Base-by-base conservation (phyloP, 1,140 invertebrate species). In the Drosophila elegans region DNA sequence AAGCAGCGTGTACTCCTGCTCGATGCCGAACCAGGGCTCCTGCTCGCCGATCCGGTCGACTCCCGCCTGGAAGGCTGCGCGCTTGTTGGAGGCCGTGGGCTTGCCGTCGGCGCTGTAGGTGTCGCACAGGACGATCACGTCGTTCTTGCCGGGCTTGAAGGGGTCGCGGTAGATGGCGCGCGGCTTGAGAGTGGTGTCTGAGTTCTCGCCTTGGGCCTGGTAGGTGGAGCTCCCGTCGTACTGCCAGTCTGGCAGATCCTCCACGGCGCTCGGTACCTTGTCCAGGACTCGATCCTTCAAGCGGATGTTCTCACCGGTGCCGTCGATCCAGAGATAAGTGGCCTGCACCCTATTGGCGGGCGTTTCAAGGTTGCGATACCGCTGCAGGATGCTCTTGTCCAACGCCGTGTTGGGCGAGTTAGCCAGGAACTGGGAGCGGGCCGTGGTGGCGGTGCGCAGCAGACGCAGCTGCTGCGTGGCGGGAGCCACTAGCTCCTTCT, bases 281-380 rank as follows among this genome's bases (percentile, higher is more conserved):
- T 96, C 95, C 11, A 98, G 84, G 1, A 98, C 98, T 56, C 96
- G 94, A 12, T 97, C 97, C 93, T 99, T 99, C 61, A 95, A 94
- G 67, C 98, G 94, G 1, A 99, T 92, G 67, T 96, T 94, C 93
- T 98, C 97, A 4, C 97, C 97, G 4, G 96, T 97, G 4, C 98
- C 98, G 93, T 99, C 98, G 62, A 99, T 97, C 98, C 98, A 99
- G 21, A 99, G 94, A 92, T 99, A 99, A 77, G 96, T 97, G 1
- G 95, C 96, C 91, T 97, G 94, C 79, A 95, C 94, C 39, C 96
- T 94, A 10, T 96, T 95, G 0, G 96, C 96, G 56, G 96, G 95
- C 4, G 85, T 95, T 1, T 95, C 95, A 25, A 98, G 92, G 38
- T 93, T 93, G 74, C 97, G 92, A 80, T 97, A 98, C 34, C 95